Evolutionary conservation across 2,113 vertebrate species (phyloP).

Genomic region (Bos javanicus): DNA sequence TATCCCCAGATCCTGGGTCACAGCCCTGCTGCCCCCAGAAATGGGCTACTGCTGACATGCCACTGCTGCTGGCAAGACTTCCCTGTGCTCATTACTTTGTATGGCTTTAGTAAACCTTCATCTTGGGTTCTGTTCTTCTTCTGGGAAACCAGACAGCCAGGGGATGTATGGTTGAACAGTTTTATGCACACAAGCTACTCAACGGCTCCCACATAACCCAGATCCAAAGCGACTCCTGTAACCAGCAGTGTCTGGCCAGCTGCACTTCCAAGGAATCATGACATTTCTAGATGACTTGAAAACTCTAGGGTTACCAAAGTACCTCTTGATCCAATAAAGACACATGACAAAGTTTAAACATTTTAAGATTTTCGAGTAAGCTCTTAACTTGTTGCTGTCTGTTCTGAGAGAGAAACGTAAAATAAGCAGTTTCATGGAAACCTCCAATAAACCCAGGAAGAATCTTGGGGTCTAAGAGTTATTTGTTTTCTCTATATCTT

Average conservation of each 20-base stretch:
- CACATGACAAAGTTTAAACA: background rate
- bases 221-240: background rate
- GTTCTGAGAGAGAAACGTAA: background rate
- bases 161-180: background rate
- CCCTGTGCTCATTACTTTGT: background rate
- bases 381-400: background rate
- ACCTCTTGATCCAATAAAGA: background rate
- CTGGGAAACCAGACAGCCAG: background rate
- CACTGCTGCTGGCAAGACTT: background rate
- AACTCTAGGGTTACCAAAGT: conserved; percentile 43
- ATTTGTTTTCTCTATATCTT: conserved; percentile 53
- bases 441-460: background rate
- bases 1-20: background rate
- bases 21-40: background rate
- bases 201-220: too few species aligned
- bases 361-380: background rate
- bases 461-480: conserved; percentile 13
- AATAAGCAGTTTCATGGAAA: conserved; percentile 17
- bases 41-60: too few species aligned
- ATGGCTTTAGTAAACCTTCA: background rate
- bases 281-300: conserved; percentile 40
- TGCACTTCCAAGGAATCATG: background rate
- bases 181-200: background rate
- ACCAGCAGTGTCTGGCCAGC: conserved; percentile 13
- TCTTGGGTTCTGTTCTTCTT: background rate